Conservation (phyloP, 1,140 invertebrate species). For the Drosophila rhopaloa region DNA sequence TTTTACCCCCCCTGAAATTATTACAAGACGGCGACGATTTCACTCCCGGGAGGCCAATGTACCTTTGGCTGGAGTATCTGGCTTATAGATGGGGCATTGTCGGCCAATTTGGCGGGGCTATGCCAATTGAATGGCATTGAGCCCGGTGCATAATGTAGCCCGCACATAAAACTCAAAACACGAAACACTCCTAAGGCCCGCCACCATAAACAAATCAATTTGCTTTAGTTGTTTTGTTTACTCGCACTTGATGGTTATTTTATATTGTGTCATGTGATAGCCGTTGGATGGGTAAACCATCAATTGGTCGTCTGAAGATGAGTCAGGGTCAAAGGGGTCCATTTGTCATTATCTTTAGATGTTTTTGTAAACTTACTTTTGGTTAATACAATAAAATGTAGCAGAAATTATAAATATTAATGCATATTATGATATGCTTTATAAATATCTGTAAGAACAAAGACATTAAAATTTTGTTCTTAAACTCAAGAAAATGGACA, state of each 20-base stretch:
- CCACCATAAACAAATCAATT: conserved; percentile 66
- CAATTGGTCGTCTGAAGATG: conserved; percentile 8
- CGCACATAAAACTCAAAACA: conserved; percentile 16
- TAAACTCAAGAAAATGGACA: no score
- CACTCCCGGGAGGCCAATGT: conserved; percentile 66
- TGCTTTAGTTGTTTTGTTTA: conserved; percentile 38
- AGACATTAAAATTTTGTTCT: no score
- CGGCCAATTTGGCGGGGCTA: conserved; percentile 19
- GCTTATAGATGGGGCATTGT: conserved; percentile 23
- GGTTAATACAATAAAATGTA: no score
- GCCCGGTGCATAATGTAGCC: conserved; percentile 62
- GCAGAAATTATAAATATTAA: no score
- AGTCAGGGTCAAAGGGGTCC: conserved; percentile 20
- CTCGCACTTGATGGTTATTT: conserved; percentile 38
- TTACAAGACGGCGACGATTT: conserved; percentile 64
- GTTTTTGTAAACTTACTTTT: background rate
- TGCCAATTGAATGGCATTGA: conserved; percentile 65
- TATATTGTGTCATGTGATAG: conserved; percentile 51
- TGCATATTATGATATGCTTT: no score
- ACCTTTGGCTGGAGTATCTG: conserved; percentile 26
- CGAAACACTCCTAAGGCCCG: conserved; percentile 52
- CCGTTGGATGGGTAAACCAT: conserved; percentile 5
- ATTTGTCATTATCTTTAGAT: no score
- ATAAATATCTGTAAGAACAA: no score
- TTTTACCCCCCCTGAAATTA: conserved; percentile 6